Evolutionary conservation across 2,888 invertebrate genomes (phyloP).

Genomic region (Troilus luridus): DNA sequence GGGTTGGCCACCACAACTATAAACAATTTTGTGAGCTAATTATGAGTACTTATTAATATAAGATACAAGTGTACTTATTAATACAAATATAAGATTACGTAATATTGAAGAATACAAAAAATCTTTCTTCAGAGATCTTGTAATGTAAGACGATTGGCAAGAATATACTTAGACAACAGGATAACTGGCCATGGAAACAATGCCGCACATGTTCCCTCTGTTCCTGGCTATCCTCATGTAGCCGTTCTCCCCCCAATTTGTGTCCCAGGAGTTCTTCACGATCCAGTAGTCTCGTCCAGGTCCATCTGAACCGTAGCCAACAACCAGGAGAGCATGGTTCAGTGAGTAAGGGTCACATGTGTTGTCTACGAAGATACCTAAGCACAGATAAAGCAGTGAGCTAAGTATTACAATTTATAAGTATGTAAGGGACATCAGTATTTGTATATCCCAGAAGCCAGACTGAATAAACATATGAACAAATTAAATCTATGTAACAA

Average conservation of each 20-base stretch:
- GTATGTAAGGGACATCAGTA: no score
- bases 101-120: no score
- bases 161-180: background rate
- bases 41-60: no score
- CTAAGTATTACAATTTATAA: no score
- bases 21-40: no score
- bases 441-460: no score
- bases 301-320: background rate
- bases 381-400: background rate
- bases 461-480: no score
- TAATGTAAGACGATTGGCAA: background rate
- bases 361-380: background rate
- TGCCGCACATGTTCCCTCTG: conserved; percentile 20
- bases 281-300: conserved; percentile 37
- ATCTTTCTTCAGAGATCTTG: no score
- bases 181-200: conserved; percentile 38
- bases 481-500: no score
- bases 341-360: background rate
- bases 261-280: conserved; percentile 43
- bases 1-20: no score
- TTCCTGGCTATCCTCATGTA: conserved; percentile 35
- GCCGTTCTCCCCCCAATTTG: conserved; percentile 31
- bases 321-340: conserved; percentile 46
- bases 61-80: no score
- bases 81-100: no score